Conservation (phyloP, 1,140 invertebrate species). For the Adelges cooleyi region DNA sequence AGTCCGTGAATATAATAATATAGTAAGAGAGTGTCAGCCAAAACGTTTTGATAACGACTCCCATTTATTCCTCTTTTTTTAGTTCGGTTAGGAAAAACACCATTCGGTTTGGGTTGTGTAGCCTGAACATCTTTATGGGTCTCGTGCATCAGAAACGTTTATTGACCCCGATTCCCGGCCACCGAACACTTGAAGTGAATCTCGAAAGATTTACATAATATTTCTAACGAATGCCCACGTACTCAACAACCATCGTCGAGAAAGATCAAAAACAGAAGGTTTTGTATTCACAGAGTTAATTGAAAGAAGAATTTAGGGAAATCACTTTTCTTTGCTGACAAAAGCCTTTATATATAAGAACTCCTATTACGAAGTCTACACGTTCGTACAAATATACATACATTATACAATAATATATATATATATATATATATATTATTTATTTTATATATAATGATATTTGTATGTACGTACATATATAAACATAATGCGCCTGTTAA, state of each 20-base stretch:
- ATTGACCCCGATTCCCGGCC: neutral
- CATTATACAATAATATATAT: too few species aligned
- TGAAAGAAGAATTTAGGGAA: neutral
- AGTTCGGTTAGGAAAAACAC: neutral
- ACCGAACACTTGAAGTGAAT: neutral
- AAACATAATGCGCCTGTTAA: too few species aligned
- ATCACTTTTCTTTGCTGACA: neutral
- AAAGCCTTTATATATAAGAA: too few species aligned
- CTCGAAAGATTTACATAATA: slow-evolving; percentile 23
- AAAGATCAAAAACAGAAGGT: slow-evolving; percentile 19
- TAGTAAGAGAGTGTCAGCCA: too few species aligned
- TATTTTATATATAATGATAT: too few species aligned
- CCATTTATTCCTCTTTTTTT: too few species aligned
- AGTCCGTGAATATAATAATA: too few species aligned
- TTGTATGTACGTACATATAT: too few species aligned
- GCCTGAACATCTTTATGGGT: slow-evolving; percentile 3
- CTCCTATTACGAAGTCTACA: too few species aligned
- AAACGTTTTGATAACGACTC: too few species aligned
- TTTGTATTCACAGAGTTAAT: neutral
- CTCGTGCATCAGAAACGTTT: neutral
- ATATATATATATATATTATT: too few species aligned
- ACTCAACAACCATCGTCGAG: neutral
- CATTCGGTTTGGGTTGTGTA: neutral
- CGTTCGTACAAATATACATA: too few species aligned
- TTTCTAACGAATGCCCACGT: neutral